Base-by-base conservation (phyloP, 23 tunicate species). In the Phallusia fumigata region DNA sequence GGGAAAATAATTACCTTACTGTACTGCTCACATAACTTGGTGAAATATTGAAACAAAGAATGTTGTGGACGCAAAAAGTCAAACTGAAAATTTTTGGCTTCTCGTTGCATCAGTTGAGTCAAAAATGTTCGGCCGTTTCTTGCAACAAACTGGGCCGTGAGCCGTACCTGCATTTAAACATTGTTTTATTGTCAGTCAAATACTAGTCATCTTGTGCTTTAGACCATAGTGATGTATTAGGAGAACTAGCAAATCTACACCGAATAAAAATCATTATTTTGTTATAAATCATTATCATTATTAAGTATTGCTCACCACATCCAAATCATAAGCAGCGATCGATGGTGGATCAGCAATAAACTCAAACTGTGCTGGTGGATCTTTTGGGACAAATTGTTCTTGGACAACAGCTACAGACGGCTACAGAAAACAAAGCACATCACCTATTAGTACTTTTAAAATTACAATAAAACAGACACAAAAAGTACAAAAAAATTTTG, bases 21-120 rank as follows among this genome's bases (percentile, higher is more conserved):
- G 80, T 95, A 95, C 74, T 95, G 99, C 36, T 95, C 99, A 36
- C 90, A 95, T 19, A 95, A 80, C 52, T 90, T 90, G 22, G 99
- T 90, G 74, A 95, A 95, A 53, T 95, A 95, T 30, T 90, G 90
- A 76, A 90, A 95, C 34, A 95, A 73, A 0, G 95, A 84, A 84
- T 95, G 99, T 74, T 95, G 99, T 21, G 99, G 99, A 11, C 99
- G 83, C 73, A 95, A 75, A 58, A 95, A 95, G 75, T 95, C 99
- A 84, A 95, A 95, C 83, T 95, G 99, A 58, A 80, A 87, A 53
- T 90, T 95, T 73, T 90, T 95, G 21, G 95, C 90, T 76, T 95
- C 99, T 31, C 89, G 81, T 52, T 90, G 95, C 95, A 90, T 95
- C 52, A 95, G 72, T 36, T 95, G 99, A 33, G 90, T 95, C 33